Base-by-base conservation (phyloP, 2,888 invertebrate species). In the Stenodera caucasica region DNA sequence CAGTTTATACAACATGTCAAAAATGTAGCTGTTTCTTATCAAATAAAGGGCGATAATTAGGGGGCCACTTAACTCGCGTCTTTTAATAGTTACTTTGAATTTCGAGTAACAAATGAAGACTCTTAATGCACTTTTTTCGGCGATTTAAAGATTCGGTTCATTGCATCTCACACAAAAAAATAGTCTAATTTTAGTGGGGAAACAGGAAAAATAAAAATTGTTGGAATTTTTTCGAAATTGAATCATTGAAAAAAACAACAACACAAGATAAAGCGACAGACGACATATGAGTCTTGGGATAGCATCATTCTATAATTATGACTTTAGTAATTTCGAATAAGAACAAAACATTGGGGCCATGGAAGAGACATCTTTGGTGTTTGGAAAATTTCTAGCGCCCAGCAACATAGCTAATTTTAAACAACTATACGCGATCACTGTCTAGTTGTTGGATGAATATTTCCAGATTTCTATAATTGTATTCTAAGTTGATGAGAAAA, bases 401-500 rank as follows among this genome's bases (percentile, higher is more conserved):
- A 37, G 37, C 37, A 37, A 37, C 37, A 6, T 15, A 7, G 14
- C 37, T 37, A 37, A 37, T 15, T 37, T 37, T 37, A 37, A 37
- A 37, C 37, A 37, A 37, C 37, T 15, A 5, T n/a, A 33, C n/a
- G n/a, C 2, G 33, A n/a, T n/a, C 15, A 37, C 4, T 33, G 33
- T 33, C n/a, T 33, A 12, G 12, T n/a, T 33, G 15, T 14, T 37
- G 2, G 37, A 7, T 37, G 37, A 37, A 37, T 14, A 37, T 37
- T 15, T 37, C 37, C 37, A 37, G 37, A 37, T 37, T 37, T 37
- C 37, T 37, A 37, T 37, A 14, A 37, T n/a, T n/a, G n/a, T n/a
- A n/a, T n/a, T n/a, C n/a, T n/a, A n/a, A n/a, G n/a, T 37, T 37
- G 8, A 37, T 37, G 7, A 37, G 37, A 37, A 12, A 9, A 33